Evolutionary conservation across 1,140 invertebrate species (phyloP).

Genomic region (Drosophila nigrodunni): DNA sequence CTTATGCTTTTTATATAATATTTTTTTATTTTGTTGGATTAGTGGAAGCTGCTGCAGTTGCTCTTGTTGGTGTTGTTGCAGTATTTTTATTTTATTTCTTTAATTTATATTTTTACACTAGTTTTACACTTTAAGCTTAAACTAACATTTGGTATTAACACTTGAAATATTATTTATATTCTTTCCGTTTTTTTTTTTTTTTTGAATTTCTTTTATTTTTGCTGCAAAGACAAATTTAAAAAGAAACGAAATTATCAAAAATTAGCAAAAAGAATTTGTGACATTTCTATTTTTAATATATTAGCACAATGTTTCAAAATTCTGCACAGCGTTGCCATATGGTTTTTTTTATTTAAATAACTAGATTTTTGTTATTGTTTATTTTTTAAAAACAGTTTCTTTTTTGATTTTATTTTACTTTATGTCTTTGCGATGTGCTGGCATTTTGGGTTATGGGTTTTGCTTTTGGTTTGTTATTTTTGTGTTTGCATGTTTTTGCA

Average conservation of each 20-base stretch:
- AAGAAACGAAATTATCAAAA: slow-evolving; percentile 44
- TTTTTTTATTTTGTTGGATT: slow-evolving; percentile 27
- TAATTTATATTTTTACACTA: slow-evolving; percentile 48
- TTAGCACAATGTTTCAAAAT: slow-evolving; percentile 25
- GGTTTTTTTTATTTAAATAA: slow-evolving; percentile 13
- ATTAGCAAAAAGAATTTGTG: slow-evolving; percentile 35
- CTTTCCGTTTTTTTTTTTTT: slow-evolving; percentile 7
- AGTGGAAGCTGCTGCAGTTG: slow-evolving; percentile 48
- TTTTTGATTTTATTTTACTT: slow-evolving; percentile 35
- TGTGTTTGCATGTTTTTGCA: slow-evolving; percentile 22
- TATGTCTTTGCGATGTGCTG: slow-evolving; percentile 18
- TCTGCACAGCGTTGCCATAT: not conserved
- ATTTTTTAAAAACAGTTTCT: not conserved
- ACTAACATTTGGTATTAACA: slow-evolving; percentile 75
- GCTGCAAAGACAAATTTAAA: slow-evolving; percentile 65
- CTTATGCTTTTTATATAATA: slow-evolving; percentile 11
- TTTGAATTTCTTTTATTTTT: slow-evolving; percentile 47
- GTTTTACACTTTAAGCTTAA: slow-evolving; percentile 78
- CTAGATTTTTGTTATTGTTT: slow-evolving; percentile 13
- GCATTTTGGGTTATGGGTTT: slow-evolving; percentile 18
- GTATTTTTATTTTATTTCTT: slow-evolving; percentile 14
- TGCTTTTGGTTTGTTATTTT: not conserved
- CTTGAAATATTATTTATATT: slow-evolving; percentile 31
- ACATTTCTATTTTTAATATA: slow-evolving; percentile 26
- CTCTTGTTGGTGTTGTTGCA: slow-evolving; percentile 14